Base-by-base conservation (phyloP, 2,888 invertebrate species). In the Mesorhabditis belari region DNA sequence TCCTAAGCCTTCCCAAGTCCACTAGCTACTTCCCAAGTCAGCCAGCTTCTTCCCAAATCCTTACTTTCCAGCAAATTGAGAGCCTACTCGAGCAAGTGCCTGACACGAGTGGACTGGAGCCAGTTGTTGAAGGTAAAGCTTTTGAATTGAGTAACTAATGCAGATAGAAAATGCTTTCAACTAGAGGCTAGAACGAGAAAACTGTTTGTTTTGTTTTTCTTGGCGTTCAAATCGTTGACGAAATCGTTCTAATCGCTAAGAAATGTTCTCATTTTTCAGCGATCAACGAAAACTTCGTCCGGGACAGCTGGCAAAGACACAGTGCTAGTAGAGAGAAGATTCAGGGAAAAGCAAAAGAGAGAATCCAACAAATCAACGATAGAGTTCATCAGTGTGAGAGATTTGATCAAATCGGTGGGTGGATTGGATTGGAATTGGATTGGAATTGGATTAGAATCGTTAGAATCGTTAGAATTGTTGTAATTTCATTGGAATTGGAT, bases 21-120 rank as follows among this genome's bases (percentile, higher is more conserved):
- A n/a, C n/a, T n/a, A n/a, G n/a, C n/a, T n/a, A n/a, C n/a, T n/a
- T n/a, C n/a, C n/a, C n/a, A n/a, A n/a, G n/a, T n/a, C n/a, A n/a
- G n/a, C n/a, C n/a, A n/a, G n/a, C n/a, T n/a, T n/a, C n/a, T n/a
- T n/a, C n/a, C n/a, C n/a, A n/a, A n/a, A n/a, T 27, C 26, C 53
- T 24, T 21, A 24, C 49, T 4, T 59, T 64, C 58, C 66, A 73
- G 73, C 62, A 68, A 23, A 67, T 73, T 25, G 73, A 73, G 61
- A 70, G 64, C 44, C 68, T 71, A 4, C 61, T 71, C 27, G 71
- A 69, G 61, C 64, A 61, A 25, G 69, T 69, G n/a, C 51, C 57
- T 12, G 61, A 61, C 17, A 50, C 35, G n/a, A 26, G 21, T 55
- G 19, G 26, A 55, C 35, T 55, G 27, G 56, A 55, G 56, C 27